Conservation (phyloP, 2,888 invertebrate genomes). For the Lasioglossum villosulum region DNA sequence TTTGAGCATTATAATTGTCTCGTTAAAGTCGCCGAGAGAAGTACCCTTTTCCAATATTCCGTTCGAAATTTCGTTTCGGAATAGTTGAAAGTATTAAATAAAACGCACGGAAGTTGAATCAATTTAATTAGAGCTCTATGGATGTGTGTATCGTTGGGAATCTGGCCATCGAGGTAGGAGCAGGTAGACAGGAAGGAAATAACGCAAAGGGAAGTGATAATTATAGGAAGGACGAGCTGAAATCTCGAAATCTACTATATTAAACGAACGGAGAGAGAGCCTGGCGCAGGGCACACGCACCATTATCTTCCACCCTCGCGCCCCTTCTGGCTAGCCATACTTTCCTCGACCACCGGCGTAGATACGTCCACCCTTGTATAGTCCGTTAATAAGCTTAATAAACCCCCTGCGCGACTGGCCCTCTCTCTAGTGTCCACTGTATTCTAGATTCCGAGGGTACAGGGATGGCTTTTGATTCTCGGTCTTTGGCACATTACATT, state of each 20-base stretch:
- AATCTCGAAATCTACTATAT: slow-evolving; percentile 56
- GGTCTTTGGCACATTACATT: slow-evolving; percentile 37
- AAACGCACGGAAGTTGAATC: background rate
- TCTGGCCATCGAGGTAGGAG: background rate
- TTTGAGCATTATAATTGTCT: background rate
- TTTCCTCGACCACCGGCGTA: slow-evolving; percentile 71
- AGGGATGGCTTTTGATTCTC: slow-evolving; percentile 69
- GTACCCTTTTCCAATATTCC: background rate
- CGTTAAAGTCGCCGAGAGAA: background rate
- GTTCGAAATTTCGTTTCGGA: background rate
- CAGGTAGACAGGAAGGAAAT: slow-evolving; percentile 29
- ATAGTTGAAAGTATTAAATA: background rate
- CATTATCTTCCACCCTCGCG: slow-evolving; percentile 61
- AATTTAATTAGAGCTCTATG: slow-evolving; percentile 6
- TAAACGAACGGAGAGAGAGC: slow-evolving; percentile 58
- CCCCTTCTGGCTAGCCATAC: slow-evolving; percentile 63
- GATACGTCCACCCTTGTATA: slow-evolving; percentile 71
- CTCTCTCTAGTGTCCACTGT: slow-evolving; percentile 62
- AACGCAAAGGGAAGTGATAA: slow-evolving; percentile 52
- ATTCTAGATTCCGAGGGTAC: slow-evolving; percentile 71
- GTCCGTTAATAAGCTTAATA: slow-evolving; percentile 80
- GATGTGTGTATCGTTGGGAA: background rate
- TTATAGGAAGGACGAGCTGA: slow-evolving; percentile 58
- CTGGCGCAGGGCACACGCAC: slow-evolving; percentile 38
- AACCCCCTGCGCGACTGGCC: slow-evolving; percentile 72